A percentile compares a stretch with the other conserved stretches of the same genome.
Conservation (phyloP, 2,888 invertebrate species). For the Agonum fuliginosum region DNA sequence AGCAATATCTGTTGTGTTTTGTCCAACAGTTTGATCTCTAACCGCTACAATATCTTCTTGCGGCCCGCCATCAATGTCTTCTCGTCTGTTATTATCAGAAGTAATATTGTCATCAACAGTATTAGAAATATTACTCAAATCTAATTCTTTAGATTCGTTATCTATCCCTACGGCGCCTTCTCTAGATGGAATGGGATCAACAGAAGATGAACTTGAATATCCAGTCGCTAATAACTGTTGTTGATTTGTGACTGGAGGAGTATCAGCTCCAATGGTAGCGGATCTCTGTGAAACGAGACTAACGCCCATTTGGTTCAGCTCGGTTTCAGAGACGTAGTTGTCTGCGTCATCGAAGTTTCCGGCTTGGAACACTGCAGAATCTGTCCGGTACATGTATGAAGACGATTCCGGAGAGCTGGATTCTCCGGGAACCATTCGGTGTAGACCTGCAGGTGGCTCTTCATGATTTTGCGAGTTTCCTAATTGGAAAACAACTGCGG, state of each 20-base stretch:
- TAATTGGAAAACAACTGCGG: conserved; percentile 64
- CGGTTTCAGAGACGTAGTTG: conserved; percentile 64
- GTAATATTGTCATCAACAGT: conserved; percentile 54
- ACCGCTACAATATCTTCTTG: conserved; percentile 69
- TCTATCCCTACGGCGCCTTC: conserved; percentile 61
- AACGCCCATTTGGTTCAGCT: conserved; percentile 64
- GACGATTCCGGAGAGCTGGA: conserved; percentile 73
- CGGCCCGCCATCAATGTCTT: conserved; percentile 74
- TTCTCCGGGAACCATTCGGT: conserved; percentile 79
- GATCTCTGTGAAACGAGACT: conserved; percentile 68
- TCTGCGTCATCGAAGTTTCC: conserved; percentile 61
- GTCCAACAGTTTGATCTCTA: conserved; percentile 70
- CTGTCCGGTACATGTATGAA: conserved; percentile 48
- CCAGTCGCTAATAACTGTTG: conserved; percentile 43
- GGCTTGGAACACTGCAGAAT: conserved; percentile 46
- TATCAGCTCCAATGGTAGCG: conserved; percentile 72
- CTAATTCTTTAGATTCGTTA: conserved; percentile 46
- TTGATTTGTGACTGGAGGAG: conserved; percentile 67
- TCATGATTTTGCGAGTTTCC: conserved; percentile 71
- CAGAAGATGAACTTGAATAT: conserved; percentile 55
- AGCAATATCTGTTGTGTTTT: conserved; percentile 66
- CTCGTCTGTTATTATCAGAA: conserved; percentile 69
- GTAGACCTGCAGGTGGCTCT: conserved; percentile 75
- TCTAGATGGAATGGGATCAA: conserved; percentile 47
- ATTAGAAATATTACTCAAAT: conserved; percentile 25